Evolutionary conservation across 2,113 vertebrate species (phyloP).

Genomic region (Lynx canadensis): DNA sequence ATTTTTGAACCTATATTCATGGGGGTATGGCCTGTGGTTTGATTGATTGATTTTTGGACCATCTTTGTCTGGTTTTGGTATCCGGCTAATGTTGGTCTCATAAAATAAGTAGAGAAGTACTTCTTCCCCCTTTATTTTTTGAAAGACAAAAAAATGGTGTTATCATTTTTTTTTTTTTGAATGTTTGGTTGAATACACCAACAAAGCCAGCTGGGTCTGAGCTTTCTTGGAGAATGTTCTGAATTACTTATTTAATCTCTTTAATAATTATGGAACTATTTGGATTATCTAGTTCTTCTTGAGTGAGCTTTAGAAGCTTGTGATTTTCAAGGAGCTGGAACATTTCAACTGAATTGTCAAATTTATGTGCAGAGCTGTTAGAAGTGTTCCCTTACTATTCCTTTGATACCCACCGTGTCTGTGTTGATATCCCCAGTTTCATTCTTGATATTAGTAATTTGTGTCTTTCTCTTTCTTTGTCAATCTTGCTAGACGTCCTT

Average conservation of each 20-base stretch:
- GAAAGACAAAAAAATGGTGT: not conserved
- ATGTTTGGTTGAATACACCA: constrained; percentile 12
- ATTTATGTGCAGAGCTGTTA: not conserved
- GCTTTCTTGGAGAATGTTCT: not conserved
- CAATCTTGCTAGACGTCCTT: not conserved
- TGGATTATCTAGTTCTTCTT: not conserved
- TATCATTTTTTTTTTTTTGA: not conserved
- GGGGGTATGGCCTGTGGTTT: not conserved
- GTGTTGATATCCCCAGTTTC: not conserved
- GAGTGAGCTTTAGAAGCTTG: not conserved
- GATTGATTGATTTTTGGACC: not conserved
- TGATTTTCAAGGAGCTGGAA: constrained; percentile 40
- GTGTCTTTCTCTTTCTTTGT: not conserved
- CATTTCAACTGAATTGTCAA: not conserved
- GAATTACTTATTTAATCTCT: not conserved
- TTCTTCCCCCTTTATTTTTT: not conserved
- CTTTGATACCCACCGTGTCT: not conserved
- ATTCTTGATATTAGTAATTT: not conserved
- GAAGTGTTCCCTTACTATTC: not conserved
- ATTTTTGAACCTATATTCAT: not conserved
- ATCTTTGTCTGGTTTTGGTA: not conserved
- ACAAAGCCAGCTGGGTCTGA: not conserved
- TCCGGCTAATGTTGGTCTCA: not conserved
- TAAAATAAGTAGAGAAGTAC: not conserved
- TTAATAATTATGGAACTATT: not conserved